Evolutionary conservation across 2,888 invertebrate genomes (phyloP), one percentile per base, ranked within the genome.

Genomic region (Zaprionus bogoriensis): DNA sequence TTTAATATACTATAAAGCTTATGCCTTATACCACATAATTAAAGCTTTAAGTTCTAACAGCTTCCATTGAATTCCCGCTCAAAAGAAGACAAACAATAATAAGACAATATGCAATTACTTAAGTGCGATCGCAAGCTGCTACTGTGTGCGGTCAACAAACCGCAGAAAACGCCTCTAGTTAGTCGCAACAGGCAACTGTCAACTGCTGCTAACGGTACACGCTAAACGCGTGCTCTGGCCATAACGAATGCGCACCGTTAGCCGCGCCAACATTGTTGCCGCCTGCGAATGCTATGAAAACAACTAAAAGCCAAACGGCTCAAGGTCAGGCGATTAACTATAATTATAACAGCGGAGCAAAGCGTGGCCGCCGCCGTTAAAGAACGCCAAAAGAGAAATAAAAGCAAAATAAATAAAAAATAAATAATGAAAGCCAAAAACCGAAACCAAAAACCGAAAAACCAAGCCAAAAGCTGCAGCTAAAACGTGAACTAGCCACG

Each of bases 391-490:
- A n/a, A n/a, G n/a, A n/a, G n/a, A n/a, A n/a, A n/a, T n/a, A n/a
- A n/a, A n/a, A n/a, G 41, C 65, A 44, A 42, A 53, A 27, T 41
- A 22, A 50, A 28, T 12, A 30, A 74, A 20, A 64, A 64, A 60
- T 45, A 86, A 69, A 67, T 86, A 80, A 86, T 83, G 87, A 87
- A 87, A 87, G 81, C 84, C 81, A 81, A 84, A 81, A 84, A 87
- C 79, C 86, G 86, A 85, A 79, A 85, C 86, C 76, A 62, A 74
- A 77, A 59, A n/a, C n/a, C n/a, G n/a, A n/a, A n/a, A n/a, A n/a
- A n/a, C n/a, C n/a, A n/a, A n/a, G n/a, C n/a, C n/a, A n/a, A n/a
- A n/a, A 64, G 42, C 46, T 46, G 41, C 32, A 47, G 57, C 47
- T 25, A 28, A 57, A 41, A 28, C 47, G n/a, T n/a, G n/a, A n/a